Base-by-base conservation (phyloP, 2,888 invertebrate species). In the Brachyopa scutellaris region DNA sequence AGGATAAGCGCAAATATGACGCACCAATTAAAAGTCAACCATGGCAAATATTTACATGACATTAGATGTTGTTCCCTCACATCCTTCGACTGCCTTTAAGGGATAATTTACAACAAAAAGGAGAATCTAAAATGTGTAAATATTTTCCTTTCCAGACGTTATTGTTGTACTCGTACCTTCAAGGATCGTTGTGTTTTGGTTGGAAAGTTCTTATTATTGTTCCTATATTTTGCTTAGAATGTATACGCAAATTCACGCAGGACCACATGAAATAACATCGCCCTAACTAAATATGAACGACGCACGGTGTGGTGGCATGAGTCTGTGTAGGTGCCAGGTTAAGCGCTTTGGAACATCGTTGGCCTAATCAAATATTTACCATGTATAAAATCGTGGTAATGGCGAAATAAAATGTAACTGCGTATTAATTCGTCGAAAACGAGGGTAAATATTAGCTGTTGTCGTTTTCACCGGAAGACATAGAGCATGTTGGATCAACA, bases 21-120 rank as follows among this genome's bases (percentile, higher is more conserved):
- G 74, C 76, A 74, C 67, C 80, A 80, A 80, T 80, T 80, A 80
- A 80, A 80, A 74, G 67, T 80, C 80, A 80, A 74, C 74, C 67
- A 55, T 47, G n/a, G 67, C 40, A 80, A 80, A 80, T 80, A 69
- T 80, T 80, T 80, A 57, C 80, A 80, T 69, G 67, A 80, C 55
- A 76, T 74, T 49, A 74, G 67, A 74, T 49, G 67, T 38, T 51
- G 47, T 74, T 36, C 55, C 42, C 36, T 61, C 45, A 26, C 53
- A 13, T 36, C 8, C 11, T n/a, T 4, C 40, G 8, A 4, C 17
- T 13, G 31, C 49, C 6, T 3, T 36, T 36, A 59, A 49, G 9
- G 36, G 17, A 45, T 72, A 53, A 33, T 51, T 40, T 61, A 21
- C 19, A 23, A 13, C 23, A 42, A 42, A 72, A n/a, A 23, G 33